Percentiles rank a stretch among this genome's conserved stretches.
Evolutionary conservation across 2,113 vertebrate genomes (phyloP).

Genomic region (Paradisaea rubra): DNA sequence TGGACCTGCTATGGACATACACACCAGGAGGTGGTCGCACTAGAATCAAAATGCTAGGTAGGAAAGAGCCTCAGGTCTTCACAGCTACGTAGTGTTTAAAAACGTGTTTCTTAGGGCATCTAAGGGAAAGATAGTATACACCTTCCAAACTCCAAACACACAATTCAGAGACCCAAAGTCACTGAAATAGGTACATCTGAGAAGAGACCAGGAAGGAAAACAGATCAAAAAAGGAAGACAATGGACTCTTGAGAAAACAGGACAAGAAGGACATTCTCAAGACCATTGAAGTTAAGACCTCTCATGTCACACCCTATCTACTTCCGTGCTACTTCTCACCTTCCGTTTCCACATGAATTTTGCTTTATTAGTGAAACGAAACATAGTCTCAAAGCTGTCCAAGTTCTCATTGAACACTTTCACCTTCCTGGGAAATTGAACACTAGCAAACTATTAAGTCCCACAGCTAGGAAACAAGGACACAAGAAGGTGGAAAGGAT

Average conservation of each 20-base stretch:
- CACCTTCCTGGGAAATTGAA: neutral
- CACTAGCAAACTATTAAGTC: neutral
- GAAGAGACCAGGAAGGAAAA: neutral
- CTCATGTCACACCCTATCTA: neutral
- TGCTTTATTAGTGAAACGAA: neutral
- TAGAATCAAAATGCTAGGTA: neutral
- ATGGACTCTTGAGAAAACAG: neutral
- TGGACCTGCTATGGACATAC: accelerated
- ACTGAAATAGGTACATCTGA: neutral
- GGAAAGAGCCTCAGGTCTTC: neutral
- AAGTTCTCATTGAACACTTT: neutral
- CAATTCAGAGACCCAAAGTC: neutral
- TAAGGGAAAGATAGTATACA: neutral
- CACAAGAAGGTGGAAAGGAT: neutral
- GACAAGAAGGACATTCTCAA: neutral
- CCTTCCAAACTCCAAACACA: neutral
- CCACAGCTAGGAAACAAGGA: neutral
- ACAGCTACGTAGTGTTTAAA: neutral
- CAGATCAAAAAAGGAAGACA: neutral
- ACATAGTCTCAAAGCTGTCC: neutral
- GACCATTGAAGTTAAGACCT: neutral
- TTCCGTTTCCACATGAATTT: neutral
- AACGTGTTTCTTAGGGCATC: neutral
- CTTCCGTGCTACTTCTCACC: neutral
- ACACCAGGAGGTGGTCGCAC: neutral